Percentiles rank a stretch among this genome's conserved stretches.
Conservation (phyloP, 1,140 invertebrate species). For the Ditylenchus dipsaci region DNA sequence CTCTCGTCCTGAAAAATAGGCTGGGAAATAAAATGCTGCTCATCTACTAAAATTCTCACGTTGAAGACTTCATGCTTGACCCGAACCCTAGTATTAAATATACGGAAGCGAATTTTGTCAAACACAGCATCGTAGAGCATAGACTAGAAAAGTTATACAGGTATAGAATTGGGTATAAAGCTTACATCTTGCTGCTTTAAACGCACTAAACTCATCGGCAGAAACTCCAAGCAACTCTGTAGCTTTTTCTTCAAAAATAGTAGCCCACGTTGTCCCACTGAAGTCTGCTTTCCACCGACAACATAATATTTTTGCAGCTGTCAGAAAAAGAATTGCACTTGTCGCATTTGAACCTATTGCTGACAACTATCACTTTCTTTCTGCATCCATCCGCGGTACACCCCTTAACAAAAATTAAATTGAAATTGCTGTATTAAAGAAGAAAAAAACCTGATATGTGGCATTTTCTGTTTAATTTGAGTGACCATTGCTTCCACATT, state of each 20-base stretch:
- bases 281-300: slow-evolving; percentile 73
- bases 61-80: slow-evolving; percentile 32
- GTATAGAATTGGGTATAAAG: too few species aligned
- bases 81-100: slow-evolving; percentile 26
- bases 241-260: slow-evolving; percentile 79
- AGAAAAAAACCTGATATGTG: slow-evolving; percentile 40
- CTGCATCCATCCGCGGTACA: slow-evolving; percentile 39
- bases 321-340: slow-evolving; percentile 80
- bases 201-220: slow-evolving; percentile 70
- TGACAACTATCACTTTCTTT: slow-evolving; percentile 64
- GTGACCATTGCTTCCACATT: slow-evolving; percentile 40
- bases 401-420: slow-evolving; percentile 25
- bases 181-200: slow-evolving; percentile 60
- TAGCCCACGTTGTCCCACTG: slow-evolving; percentile 76
- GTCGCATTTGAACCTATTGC: slow-evolving; percentile 84
- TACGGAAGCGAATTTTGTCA: slow-evolving; percentile 14
- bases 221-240: slow-evolving; percentile 73
- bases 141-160: too few species aligned
- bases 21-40: not conserved
- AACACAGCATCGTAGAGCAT: slow-evolving; percentile 30
- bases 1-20: slow-evolving; percentile 25
- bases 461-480: slow-evolving; percentile 42
- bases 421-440: too few species aligned
- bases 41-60: slow-evolving; percentile 15
- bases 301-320: slow-evolving; percentile 78